phyloP scores from a whole-genome alignment of 2,797 vertebrate species.

The Helarctos malayanus region DNA sequence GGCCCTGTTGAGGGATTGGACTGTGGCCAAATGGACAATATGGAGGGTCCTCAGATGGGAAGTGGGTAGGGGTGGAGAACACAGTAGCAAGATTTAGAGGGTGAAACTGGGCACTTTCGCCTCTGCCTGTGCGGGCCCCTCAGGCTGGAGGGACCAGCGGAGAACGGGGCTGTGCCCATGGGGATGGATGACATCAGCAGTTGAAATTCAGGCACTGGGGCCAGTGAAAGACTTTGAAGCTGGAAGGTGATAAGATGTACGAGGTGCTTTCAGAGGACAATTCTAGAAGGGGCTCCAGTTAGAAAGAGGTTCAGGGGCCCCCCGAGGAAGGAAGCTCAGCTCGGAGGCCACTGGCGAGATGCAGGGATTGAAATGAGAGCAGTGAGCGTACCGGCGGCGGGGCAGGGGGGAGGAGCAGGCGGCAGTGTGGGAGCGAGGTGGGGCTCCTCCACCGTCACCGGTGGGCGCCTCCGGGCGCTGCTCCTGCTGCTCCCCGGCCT shows the following conservation, averaged over 20 bases:
- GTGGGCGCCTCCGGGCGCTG: not conserved
- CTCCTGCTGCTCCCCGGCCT: not conserved
- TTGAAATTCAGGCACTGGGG: not conserved
- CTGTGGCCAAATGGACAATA: not conserved
- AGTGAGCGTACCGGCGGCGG: accelerated
- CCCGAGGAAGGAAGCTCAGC: not conserved
- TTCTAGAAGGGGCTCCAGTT: not conserved
- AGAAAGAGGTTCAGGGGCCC: not conserved
- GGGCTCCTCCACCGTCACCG: not conserved
- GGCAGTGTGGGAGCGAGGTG: accelerated
- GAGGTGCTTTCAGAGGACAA: not conserved
- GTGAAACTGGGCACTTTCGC: not conserved
- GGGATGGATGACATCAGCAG: not conserved
- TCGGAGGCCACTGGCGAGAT: not conserved
- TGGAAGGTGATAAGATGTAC: not conserved
- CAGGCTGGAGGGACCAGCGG: accelerated
- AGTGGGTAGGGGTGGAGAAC: not conserved
- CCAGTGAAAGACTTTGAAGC: not conserved
- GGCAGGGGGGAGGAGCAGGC: accelerated
- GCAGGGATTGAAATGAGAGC: not conserved
- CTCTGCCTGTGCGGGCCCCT: not conserved
- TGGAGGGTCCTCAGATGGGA: not conserved
- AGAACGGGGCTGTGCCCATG: not conserved
- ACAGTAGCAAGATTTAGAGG: not conserved
- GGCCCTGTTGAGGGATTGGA: not conserved